Conservation (phyloP, 2,888 invertebrate genomes). For the Philhelius pedissequus region DNA sequence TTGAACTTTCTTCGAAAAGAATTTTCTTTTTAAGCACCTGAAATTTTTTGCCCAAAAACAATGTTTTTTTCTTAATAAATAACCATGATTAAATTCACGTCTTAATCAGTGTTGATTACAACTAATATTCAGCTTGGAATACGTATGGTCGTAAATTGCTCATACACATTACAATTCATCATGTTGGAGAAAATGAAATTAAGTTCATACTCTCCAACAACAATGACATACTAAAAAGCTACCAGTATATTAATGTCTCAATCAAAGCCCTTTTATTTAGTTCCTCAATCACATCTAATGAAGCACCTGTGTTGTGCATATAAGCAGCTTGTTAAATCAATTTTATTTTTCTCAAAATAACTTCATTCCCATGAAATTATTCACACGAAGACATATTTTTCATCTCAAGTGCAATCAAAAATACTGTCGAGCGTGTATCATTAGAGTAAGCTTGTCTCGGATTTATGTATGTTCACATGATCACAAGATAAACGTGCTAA, state of each 20-base stretch:
- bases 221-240: not conserved
- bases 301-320: not conserved
- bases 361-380: not conserved
- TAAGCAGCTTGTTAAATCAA: not conserved
- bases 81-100: too few species aligned
- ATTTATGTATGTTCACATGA: constrained; percentile 20
- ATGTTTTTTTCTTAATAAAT: too few species aligned
- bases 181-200: too few species aligned
- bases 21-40: too few species aligned
- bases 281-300: not conserved
- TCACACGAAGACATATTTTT: not conserved
- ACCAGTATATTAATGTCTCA: not conserved
- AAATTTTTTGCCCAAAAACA: too few species aligned
- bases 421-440: not conserved
- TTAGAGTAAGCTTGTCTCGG: constrained; percentile 1
- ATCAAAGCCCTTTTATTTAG: not conserved
- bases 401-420: constrained; percentile 5
- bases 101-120: too few species aligned
- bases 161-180: too few species aligned
- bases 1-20: too few species aligned
- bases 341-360: not conserved
- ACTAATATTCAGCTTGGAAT: too few species aligned
- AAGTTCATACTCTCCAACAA: too few species aligned
- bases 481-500: constrained; percentile 7
- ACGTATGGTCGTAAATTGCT: too few species aligned